phyloP scores from a whole-genome alignment of 2,888 invertebrate genomes.

The Rambutsinella grinnellia region DNA sequence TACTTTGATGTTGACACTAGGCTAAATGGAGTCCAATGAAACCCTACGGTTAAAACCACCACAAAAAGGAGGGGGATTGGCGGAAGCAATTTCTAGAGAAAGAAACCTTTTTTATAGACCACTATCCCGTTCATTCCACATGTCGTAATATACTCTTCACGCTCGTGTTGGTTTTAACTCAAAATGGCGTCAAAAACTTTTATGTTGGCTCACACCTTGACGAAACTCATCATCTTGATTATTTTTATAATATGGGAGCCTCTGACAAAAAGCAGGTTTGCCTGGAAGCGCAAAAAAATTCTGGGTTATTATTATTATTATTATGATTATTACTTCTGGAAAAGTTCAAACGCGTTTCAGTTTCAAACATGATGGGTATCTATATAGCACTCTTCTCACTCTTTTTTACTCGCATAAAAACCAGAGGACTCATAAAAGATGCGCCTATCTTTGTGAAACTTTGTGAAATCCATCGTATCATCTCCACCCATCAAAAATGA shows the following conservation, averaged over 20 bases:
- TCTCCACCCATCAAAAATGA: constrained; percentile 33
- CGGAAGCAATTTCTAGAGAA: background rate
- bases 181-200: background rate
- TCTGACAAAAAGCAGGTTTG: background rate
- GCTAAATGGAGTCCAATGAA: background rate
- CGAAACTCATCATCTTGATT: background rate
- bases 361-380: constrained; percentile 1
- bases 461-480: background rate
- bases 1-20: background rate
- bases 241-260: background rate
- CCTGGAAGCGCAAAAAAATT: no score
- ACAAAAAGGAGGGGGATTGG: background rate
- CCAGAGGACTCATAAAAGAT: no score
- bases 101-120: background rate
- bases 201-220: background rate
- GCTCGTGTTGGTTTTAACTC: background rate
- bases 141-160: no score
- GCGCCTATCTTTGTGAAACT: no score
- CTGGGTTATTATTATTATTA: no score
- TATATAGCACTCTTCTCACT: no score
- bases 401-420: no score
- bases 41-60: background rate
- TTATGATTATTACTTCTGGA: background rate
- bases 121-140: no score
- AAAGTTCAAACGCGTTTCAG: background rate